Base-by-base conservation (phyloP, 2,888 invertebrate genomes). In the Anthoptus insignis region DNA sequence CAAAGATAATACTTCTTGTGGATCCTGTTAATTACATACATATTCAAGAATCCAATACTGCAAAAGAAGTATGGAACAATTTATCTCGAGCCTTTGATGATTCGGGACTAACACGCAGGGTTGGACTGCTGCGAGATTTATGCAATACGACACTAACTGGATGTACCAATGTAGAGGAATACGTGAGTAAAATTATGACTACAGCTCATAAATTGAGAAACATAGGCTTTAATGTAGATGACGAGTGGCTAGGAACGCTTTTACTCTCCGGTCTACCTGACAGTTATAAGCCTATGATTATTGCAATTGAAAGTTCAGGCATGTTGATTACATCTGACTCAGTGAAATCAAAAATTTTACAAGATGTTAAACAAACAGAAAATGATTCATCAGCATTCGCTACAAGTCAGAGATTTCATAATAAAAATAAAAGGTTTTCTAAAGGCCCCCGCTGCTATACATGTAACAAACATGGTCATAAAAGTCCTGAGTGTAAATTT, bases 311-410 rank as follows among this genome's bases (percentile, higher is more conserved):
- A 24, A 49, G 47, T 6, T 47, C 47, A 3, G 47, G 47, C 13
- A 1, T 47, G 9, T 9, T 11, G 13, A 47, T 47, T 2, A 22
- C 47, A 22, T 9, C 47, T 11, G 47, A 47, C 22, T 50, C n/a
- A 5, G 49, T 49, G 3, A 59, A 59, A 34, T 14, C 59, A 49
- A 59, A 59, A n/a, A 14, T 59, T 42, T 24, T 59, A 11, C 59
- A 59, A 34, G 59, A 59, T 7, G 34, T 57, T 6, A 59, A 27
- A 7, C 22, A 14, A 3, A 19, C 32, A 0, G 59, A 59, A 6
- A 14, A 13, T 22, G 27, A 27, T 50, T 49, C 50, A 11, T 19
- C 52, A 14, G 16, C 19, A 37, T 21, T 49, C 14, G 50, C 37
- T 37, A 37, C 29, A 34, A 50, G 22, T 21, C 22, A 34, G 22